A percentile compares a stretch with the other conserved stretches of the same genome.
These are phyloP conservation scores for Sebastes steindachneri DNA, from an alignment of 2,797 vertebrate genomes.

Conservation along the genomic window DNA sequence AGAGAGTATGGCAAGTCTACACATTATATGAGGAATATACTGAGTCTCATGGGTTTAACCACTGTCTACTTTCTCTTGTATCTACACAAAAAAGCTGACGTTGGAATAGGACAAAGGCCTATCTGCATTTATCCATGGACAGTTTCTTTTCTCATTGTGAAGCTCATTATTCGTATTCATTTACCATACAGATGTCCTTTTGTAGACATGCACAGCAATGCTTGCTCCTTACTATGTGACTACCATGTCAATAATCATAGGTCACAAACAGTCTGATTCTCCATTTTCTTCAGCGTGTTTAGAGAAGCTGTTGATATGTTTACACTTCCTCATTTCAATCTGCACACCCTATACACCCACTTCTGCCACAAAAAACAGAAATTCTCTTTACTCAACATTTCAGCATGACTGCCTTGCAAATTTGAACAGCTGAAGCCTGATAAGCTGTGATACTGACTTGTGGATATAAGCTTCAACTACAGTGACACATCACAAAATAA, in stretches of 20 bases:
- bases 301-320: constrained; percentile 42
- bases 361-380: constrained; percentile 21
- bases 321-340: constrained; percentile 47
- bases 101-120: background rate
- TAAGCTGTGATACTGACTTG: background rate
- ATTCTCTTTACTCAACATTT: constrained; percentile 22
- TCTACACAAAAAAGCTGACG: background rate
- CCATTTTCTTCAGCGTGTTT: constrained; percentile 16
- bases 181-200: background rate
- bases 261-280: background rate
- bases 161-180: background rate
- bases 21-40: constrained; percentile 23
- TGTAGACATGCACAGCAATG: background rate
- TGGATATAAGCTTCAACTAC: background rate
- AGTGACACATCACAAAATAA: background rate
- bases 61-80: background rate
- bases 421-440: constrained; percentile 15
- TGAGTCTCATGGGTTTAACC: background rate
- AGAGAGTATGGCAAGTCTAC: background rate
- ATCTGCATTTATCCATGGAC: background rate
- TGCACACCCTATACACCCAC: background rate
- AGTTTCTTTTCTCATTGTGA: background rate
- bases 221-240: background rate
- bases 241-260: background rate
- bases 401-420: constrained; percentile 5